Conservation (phyloP, 2,888 invertebrate species). For the Nephrotoma appendiculata region DNA sequence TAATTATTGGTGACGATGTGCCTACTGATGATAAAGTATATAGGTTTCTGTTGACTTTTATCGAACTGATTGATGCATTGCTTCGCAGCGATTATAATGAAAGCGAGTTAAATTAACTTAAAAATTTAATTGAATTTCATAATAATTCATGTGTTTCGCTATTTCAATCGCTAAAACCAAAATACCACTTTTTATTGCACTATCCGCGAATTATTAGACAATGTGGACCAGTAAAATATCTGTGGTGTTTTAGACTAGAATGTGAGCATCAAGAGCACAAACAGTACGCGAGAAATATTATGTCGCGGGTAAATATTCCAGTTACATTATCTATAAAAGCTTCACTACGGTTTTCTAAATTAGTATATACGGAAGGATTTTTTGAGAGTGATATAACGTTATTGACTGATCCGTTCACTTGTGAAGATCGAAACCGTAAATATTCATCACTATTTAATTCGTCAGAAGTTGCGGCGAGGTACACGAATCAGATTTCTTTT, state of each 20-base stretch:
- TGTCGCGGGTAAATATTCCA: neutral
- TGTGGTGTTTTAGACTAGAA: no score
- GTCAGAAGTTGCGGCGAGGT: neutral
- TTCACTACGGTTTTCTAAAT: neutral
- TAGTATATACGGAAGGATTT: neutral
- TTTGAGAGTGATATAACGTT: neutral
- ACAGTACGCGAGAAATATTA: no score
- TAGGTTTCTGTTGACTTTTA: neutral
- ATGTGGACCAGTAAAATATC: neutral
- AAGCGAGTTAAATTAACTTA: neutral
- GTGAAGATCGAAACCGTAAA: neutral
- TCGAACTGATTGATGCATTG: neutral
- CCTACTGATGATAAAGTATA: neutral
- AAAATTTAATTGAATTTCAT: neutral
- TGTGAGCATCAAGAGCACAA: no score
- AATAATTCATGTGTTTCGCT: neutral
- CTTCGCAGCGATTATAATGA: neutral
- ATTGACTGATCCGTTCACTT: neutral
- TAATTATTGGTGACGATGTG: neutral
- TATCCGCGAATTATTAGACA: neutral
- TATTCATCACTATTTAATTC: neutral
- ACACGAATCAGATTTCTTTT: neutral
- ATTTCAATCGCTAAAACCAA: neutral
- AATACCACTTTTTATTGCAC: constrained; percentile 5
- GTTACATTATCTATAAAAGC: neutral